phyloP scores from a whole-genome alignment of 1,140 invertebrate species.

The Venturia canescens region DNA sequence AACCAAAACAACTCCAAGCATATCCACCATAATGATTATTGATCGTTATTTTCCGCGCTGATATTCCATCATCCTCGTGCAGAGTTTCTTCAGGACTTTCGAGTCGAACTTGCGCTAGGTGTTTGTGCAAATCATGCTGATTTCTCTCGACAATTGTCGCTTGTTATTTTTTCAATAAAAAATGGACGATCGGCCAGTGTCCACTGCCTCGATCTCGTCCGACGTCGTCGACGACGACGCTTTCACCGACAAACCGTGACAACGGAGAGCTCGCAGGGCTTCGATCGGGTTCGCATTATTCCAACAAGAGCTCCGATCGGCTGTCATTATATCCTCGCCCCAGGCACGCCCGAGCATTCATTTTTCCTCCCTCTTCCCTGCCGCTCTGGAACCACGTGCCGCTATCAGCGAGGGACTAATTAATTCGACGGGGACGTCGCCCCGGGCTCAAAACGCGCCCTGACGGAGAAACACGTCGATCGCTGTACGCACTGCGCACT shows the following conservation, averaged over 20 bases:
- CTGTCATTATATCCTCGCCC: constrained; percentile 26
- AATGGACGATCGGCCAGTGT: neutral
- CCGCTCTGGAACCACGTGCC: constrained; percentile 11
- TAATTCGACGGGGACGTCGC: constrained; percentile 3
- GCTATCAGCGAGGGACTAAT: constrained; percentile 5
- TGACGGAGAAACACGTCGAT: constrained; percentile 12
- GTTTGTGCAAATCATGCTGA: neutral
- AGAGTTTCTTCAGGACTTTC: too few relatives aligned
- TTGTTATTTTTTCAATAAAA: too few relatives aligned
- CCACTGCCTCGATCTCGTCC: neutral
- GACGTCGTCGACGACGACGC: neutral
- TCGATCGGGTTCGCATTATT: constrained; percentile 25
- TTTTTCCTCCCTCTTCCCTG: neutral
- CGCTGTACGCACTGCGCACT: neutral
- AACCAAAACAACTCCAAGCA: too few relatives aligned
- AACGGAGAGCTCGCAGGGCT: neutral
- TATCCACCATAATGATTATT: too few relatives aligned
- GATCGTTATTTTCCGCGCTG: too few relatives aligned
- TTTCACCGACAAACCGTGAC: constrained; percentile 13
- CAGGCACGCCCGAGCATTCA: neutral
- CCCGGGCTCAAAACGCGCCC: neutral
- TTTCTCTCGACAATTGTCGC: neutral
- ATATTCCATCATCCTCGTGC: too few relatives aligned
- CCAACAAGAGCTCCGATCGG: neutral
- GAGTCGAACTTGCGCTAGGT: neutral